phyloP scores from a whole-genome alignment of 2,888 invertebrate genomes.

The Zelleria hepariella region DNA sequence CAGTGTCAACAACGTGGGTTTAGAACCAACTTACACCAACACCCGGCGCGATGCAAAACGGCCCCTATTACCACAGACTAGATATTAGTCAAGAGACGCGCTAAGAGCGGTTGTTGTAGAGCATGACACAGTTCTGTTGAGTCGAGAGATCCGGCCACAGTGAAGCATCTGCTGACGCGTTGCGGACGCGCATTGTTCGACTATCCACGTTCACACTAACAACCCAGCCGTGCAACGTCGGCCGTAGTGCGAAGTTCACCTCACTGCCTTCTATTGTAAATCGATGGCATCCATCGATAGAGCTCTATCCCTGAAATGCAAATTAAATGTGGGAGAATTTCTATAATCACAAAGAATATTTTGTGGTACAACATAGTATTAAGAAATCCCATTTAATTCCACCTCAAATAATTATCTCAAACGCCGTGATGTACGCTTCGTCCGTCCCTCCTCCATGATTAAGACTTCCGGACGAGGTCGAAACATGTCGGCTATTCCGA shows the following conservation, averaged over 20 bases:
- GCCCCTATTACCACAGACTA: background rate
- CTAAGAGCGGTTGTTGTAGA: background rate
- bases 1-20: conserved; percentile 1
- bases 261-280: background rate
- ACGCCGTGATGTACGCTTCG: no score
- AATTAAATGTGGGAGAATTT: no score
- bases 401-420: no score
- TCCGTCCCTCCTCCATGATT: no score
- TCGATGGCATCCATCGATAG: background rate
- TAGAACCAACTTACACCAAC: background rate
- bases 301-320: no score
- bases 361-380: no score
- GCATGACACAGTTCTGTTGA: conserved; percentile 9
- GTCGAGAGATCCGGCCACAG: conserved; percentile 8
- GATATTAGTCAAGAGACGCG: background rate
- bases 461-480: no score
- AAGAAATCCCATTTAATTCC: no score
- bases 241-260: background rate
- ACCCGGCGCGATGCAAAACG: background rate
- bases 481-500: no score
- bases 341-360: no score
- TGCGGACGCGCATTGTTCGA: background rate
- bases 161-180: background rate
- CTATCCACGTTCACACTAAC: background rate
- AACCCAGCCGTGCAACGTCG: background rate